phyloP scores from a whole-genome alignment of 2,888 invertebrate species.

The Resseliella maxima region DNA sequence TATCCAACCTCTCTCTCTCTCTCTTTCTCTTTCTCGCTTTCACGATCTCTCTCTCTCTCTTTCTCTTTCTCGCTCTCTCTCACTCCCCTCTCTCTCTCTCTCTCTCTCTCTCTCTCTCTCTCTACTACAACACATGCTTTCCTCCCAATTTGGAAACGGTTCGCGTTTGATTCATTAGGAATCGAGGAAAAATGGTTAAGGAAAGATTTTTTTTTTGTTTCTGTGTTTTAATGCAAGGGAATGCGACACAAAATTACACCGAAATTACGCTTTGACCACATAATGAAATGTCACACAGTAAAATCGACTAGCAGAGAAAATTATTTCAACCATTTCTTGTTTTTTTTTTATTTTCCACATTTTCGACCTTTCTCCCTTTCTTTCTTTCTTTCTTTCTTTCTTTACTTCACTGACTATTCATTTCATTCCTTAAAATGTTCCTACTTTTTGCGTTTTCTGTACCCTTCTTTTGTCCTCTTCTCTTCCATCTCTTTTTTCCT shows the following conservation, averaged over 20 bases:
- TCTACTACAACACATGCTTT: not conserved
- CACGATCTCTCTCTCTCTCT: too few species aligned
- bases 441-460: too few species aligned
- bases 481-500: too few species aligned
- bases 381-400: too few species aligned
- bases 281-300: not conserved
- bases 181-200: not conserved
- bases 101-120: not conserved
- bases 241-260: slow-evolving; percentile 37
- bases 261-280: slow-evolving; percentile 7
- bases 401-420: too few species aligned
- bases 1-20: not conserved
- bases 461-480: too few species aligned
- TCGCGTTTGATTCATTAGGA: slow-evolving; percentile 42
- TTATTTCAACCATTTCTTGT: not conserved
- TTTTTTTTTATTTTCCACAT: too few species aligned
- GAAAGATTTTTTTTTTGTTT: not conserved
- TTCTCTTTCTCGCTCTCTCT: too few species aligned
- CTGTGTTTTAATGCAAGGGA: not conserved
- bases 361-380: too few species aligned
- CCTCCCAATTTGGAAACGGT: not conserved
- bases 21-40: too few species aligned
- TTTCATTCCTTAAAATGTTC: too few species aligned
- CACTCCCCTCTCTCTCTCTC: not conserved
- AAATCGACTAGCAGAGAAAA: not conserved